These are phyloP conservation scores for Pentamera pediparva DNA, from an alignment of 53 echinoderm and acorn worm genomes.

Conservation along the genomic window DNA sequence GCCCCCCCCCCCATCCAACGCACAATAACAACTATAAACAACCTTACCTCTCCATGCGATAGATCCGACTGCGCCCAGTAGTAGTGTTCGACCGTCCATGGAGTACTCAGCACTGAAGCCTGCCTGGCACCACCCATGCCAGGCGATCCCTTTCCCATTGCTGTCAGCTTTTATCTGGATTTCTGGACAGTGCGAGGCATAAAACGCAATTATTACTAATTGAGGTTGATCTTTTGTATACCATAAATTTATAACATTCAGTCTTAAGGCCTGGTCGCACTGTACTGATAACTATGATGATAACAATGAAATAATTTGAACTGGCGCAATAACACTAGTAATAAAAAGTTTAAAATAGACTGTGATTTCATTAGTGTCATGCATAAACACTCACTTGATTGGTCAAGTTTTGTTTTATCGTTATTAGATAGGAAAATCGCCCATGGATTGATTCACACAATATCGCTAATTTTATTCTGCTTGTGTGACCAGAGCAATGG, in stretches of 20 bases:
- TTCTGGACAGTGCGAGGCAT: constrained; percentile 38
- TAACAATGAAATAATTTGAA: background rate
- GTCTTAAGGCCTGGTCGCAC: too few species aligned
- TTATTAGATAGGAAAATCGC: too few species aligned
- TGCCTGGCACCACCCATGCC: constrained; percentile 99
- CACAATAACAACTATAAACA: too few species aligned
- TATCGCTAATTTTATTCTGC: too few species aligned
- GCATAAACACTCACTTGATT: too few species aligned
- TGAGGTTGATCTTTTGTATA: background rate
- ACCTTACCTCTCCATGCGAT: constrained; percentile 92
- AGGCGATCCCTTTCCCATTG: constrained; percentile 78
- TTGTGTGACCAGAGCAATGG: too few species aligned
- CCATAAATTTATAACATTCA: too few species aligned
- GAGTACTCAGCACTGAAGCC: constrained; percentile 94
- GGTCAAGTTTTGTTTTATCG: too few species aligned
- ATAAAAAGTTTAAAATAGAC: too few species aligned
- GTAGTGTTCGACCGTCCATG: constrained; percentile 60
- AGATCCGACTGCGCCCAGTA: constrained; percentile 95
- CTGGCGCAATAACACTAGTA: background rate
- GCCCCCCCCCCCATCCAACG: too few species aligned
- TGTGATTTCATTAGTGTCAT: too few species aligned
- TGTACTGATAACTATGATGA: background rate
- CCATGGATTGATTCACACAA: too few species aligned
- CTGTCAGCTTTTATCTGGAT: constrained; percentile 81
- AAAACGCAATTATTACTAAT: background rate